Evolutionary conservation across 2,888 invertebrate species (phyloP).

Genomic region (Latrodectus elegans): DNA sequence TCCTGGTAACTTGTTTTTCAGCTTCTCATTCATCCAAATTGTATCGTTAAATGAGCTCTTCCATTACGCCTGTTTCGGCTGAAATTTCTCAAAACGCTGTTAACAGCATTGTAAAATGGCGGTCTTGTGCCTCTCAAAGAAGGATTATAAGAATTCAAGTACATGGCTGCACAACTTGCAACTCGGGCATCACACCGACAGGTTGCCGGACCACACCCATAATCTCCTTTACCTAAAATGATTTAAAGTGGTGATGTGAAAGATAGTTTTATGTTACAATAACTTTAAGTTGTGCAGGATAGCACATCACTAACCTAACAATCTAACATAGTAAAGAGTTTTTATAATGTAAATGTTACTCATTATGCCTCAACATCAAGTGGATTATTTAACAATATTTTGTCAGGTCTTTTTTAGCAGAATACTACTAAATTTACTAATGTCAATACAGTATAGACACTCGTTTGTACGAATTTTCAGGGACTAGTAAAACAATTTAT

Average conservation of each 20-base stretch:
- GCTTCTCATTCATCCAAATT: background rate
- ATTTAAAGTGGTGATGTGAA: background rate
- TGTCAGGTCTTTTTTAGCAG: too few species aligned
- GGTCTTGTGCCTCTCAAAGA: slow-evolving; percentile 28
- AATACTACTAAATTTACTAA: too few species aligned
- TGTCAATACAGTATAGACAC: too few species aligned
- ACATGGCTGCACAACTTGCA: slow-evolving; percentile 28
- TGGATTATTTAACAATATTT: too few species aligned
- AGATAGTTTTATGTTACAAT: too few species aligned
- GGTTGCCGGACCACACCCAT: slow-evolving; percentile 40
- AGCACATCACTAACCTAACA: too few species aligned
- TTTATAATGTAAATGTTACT: too few species aligned
- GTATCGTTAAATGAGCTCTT: slow-evolving; percentile 22
- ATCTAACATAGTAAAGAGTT: too few species aligned
- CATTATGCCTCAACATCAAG: too few species aligned
- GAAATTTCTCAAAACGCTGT: slow-evolving; percentile 10
- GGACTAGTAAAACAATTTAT: too few species aligned
- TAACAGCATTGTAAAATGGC: slow-evolving; percentile 31
- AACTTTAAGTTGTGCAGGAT: too few species aligned
- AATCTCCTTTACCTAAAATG: slow-evolving; percentile 45
- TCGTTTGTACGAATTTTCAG: too few species aligned
- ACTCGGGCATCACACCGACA: slow-evolving; percentile 59
- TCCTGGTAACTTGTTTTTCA: background rate
- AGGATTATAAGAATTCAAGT: slow-evolving; percentile 36
- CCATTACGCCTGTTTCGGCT: slow-evolving; percentile 21